These are phyloP conservation scores for Monochamus alternatus DNA, from an alignment of 2,888 invertebrate genomes.

Conservation along the genomic window DNA sequence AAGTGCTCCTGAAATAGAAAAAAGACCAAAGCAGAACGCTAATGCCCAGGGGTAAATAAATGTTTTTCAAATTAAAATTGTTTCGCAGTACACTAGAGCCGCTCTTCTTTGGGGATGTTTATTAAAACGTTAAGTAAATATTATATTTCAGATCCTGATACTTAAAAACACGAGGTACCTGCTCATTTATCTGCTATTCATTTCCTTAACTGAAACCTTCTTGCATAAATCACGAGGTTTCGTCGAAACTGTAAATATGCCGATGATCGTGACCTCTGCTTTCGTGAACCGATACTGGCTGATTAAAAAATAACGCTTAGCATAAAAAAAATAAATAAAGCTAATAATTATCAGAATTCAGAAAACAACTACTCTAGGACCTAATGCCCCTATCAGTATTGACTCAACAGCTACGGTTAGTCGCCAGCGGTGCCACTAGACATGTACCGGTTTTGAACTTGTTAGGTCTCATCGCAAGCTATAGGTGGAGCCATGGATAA, in stretches of 20 bases:
- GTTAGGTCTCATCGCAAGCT: too few relatives aligned
- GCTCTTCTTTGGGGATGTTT: slow-evolving; percentile 27
- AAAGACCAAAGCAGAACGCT: slow-evolving; percentile 41
- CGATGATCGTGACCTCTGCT: not conserved
- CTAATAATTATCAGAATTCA: too few relatives aligned
- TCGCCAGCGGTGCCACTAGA: too few relatives aligned
- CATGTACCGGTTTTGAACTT: too few relatives aligned
- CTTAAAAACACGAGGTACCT: slow-evolving; percentile 11
- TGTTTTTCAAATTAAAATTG: slow-evolving; percentile 56
- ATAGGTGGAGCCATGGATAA: too few relatives aligned
- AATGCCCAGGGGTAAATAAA: slow-evolving; percentile 46
- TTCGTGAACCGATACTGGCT: not conserved
- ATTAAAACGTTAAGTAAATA: slow-evolving; percentile 40
- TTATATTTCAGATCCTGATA: slow-evolving; percentile 28
- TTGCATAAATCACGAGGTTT: not conserved
- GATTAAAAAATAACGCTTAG: not conserved
- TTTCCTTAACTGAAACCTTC: not conserved
- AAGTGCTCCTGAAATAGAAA: slow-evolving; percentile 50
- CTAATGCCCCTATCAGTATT: too few relatives aligned
- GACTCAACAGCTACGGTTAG: too few relatives aligned
- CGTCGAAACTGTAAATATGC: not conserved
- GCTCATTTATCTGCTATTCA: slow-evolving; percentile 11
- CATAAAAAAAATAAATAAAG: not conserved
- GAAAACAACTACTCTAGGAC: too few relatives aligned
- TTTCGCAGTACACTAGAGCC: slow-evolving; percentile 38